phyloP scores from a whole-genome alignment of 2,113 vertebrate genomes.

The Anarhynchus alexandrinus region DNA sequence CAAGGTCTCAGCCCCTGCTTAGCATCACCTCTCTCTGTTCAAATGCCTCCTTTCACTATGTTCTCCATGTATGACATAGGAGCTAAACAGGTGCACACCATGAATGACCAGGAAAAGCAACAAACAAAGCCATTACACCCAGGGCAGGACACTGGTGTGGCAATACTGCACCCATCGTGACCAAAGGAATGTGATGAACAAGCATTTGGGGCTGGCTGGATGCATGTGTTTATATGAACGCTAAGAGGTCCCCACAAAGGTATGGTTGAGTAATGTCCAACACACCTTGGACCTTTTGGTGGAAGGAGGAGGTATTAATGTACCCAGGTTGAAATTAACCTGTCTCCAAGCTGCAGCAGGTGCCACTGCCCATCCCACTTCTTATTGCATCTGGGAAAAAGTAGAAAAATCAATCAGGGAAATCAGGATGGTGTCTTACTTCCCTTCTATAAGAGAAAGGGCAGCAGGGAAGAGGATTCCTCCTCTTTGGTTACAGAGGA shows the following conservation, averaged over 20 bases:
- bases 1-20: background rate
- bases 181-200: background rate
- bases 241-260: background rate
- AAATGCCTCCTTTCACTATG: background rate
- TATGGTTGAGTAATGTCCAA: background rate
- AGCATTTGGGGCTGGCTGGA: background rate
- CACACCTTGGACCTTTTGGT: background rate
- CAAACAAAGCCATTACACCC: background rate
- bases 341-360: background rate
- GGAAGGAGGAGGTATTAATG: background rate
- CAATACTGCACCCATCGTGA: background rate
- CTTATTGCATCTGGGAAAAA: background rate
- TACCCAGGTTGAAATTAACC: background rate
- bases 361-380: background rate
- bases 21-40: background rate
- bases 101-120: background rate
- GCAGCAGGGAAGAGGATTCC: background rate
- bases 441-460: background rate
- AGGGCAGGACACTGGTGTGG: background rate
- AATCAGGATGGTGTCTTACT: background rate
- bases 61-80: fast-evolving
- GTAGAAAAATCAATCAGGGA: background rate
- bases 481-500: background rate
- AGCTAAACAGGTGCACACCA: background rate
- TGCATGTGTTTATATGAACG: background rate